phyloP scores from a whole-genome alignment of 1,140 invertebrate species.

The Asobara japonica region DNA sequence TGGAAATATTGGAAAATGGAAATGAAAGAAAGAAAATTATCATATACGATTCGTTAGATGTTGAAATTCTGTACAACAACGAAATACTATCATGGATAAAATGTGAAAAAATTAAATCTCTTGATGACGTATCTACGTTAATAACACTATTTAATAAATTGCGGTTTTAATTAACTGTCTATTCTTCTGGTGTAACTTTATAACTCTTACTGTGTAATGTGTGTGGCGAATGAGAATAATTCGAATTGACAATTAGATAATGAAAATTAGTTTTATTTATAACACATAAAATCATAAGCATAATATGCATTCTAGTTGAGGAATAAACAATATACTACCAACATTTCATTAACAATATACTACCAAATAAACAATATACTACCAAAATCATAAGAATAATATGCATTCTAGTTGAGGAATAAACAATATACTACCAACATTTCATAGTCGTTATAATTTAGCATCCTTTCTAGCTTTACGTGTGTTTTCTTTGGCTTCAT shows the following conservation, averaged over 20 bases:
- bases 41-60: no score
- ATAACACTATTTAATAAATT: background rate
- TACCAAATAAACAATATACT: background rate
- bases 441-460: background rate
- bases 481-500: background rate
- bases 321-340: background rate
- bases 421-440: background rate
- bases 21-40: no score
- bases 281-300: background rate
- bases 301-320: background rate
- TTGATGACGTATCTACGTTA: background rate
- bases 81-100: background rate
- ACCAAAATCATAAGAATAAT: background rate
- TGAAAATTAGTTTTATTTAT: no score
- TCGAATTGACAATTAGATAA: no score
- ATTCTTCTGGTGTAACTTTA: no score
- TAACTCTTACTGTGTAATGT: no score
- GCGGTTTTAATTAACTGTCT: no score
- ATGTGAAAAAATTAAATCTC: background rate
- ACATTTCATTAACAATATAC: background rate
- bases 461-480: background rate
- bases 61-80: background rate
- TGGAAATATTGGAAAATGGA: no score
- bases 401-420: background rate
- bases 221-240: no score